Evolutionary conservation across 2,113 vertebrate genomes (phyloP).

Genomic region (Cottus gobio): DNA sequence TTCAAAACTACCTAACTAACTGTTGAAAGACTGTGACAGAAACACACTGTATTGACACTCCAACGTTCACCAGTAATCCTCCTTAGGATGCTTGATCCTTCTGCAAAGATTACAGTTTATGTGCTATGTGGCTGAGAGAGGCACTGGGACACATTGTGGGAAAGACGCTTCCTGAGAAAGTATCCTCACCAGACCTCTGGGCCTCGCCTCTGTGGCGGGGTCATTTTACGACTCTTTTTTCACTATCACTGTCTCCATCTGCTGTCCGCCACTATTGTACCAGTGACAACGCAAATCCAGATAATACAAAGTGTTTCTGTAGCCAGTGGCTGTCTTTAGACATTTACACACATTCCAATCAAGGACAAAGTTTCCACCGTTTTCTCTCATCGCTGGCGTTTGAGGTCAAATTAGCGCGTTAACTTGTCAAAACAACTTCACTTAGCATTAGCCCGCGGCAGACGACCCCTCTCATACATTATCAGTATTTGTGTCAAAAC

Average conservation of each 20-base stretch:
- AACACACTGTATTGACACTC: conserved; percentile 13
- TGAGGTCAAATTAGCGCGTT: conserved; percentile 45
- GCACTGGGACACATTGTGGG: conserved; percentile 55
- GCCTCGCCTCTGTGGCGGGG: conserved; percentile 8
- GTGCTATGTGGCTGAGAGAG: background rate
- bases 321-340: background rate
- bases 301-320: background rate
- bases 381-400: background rate
- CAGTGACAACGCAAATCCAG: background rate
- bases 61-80: conserved; percentile 16
- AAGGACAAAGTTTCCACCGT: background rate
- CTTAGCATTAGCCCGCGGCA: conserved; percentile 31
- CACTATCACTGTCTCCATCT: conserved; percentile 11
- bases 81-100: conserved; percentile 10
- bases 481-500: conserved; percentile 70
- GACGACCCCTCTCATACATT: conserved; percentile 29
- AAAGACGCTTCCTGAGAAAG: conserved; percentile 40
- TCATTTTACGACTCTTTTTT: conserved; percentile 16
- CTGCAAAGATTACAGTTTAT: background rate
- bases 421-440: conserved; percentile 44
- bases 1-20: background rate
- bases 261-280: background rate
- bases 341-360: background rate
- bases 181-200: conserved; percentile 29
- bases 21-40: background rate